Percentiles rank a stretch among this genome's conserved stretches.
phyloP scores from a whole-genome alignment of 2,888 invertebrate species.

The Iselma pallidipennis region DNA sequence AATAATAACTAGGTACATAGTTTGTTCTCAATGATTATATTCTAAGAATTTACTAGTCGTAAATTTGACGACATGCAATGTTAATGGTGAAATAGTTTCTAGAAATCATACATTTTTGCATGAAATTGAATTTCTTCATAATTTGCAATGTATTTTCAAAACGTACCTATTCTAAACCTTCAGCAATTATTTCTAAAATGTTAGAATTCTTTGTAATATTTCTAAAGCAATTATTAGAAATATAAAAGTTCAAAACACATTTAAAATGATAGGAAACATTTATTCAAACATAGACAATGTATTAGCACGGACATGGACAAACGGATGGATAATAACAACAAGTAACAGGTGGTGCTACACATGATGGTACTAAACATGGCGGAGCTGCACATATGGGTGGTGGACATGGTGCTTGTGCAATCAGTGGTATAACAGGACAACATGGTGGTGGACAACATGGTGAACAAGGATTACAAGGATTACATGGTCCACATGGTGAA shows the following conservation, averaged over 20 bases:
- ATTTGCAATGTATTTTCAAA: neutral
- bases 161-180: too few species aligned
- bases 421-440: constrained; percentile 31
- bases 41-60: neutral
- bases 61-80: neutral
- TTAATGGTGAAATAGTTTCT: neutral
- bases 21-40: neutral
- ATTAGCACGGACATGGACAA: constrained; percentile 36
- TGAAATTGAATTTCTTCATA: neutral
- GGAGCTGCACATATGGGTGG: constrained; percentile 43
- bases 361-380: constrained; percentile 43
- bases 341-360: constrained; percentile 38
- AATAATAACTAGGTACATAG: neutral
- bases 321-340: constrained; percentile 32
- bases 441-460: constrained; percentile 27
- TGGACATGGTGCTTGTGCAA: constrained; percentile 40
- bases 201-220: too few species aligned
- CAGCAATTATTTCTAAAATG: too few species aligned
- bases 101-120: neutral
- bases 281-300: neutral
- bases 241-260: neutral
- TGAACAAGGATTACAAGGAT: constrained; percentile 25
- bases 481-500: constrained; percentile 20
- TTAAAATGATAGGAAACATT: neutral
- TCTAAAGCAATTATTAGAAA: too few species aligned